phyloP scores from a whole-genome alignment of 2,113 vertebrate genomes.

The Engraulis encrasicolus region DNA sequence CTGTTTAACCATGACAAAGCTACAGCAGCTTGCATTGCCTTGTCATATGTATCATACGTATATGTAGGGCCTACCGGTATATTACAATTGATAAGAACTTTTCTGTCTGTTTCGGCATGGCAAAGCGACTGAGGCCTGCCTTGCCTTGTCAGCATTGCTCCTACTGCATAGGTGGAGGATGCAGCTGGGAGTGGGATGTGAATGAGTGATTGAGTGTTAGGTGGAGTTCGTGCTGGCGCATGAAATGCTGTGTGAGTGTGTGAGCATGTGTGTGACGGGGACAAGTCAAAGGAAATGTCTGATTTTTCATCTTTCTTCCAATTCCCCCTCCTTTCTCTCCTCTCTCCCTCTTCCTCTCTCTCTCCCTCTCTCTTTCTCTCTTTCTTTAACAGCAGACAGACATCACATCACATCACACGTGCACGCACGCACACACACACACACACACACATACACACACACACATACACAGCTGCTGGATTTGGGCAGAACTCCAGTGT shows the following conservation, averaged over 20 bases:
- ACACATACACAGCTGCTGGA: constrained; percentile 32
- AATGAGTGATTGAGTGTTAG: not conserved
- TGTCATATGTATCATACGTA: too few relatives aligned
- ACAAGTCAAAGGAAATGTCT: not conserved
- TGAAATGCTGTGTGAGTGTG: not conserved
- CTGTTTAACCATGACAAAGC: too few relatives aligned
- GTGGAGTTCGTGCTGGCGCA: not conserved
- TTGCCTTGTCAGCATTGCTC: not conserved
- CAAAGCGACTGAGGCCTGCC: too few relatives aligned
- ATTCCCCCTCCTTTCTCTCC: not conserved
- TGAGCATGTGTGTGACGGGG: not conserved
- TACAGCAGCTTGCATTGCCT: too few relatives aligned
- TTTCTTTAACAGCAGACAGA: too few relatives aligned
- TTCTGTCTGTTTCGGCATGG: too few relatives aligned
- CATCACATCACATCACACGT: not conserved
- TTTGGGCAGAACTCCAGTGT: constrained; percentile 27
- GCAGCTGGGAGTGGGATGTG: not conserved
- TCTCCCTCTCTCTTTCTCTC: not conserved
- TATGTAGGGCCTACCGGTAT: too few relatives aligned
- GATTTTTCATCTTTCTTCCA: too few relatives aligned
- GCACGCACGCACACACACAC: not conserved
- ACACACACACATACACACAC: constrained; percentile 23
- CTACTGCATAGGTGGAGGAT: not conserved
- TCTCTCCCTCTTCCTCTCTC: not conserved
- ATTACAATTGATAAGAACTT: too few relatives aligned